Evolutionary conservation across 1,140 invertebrate genomes (phyloP), one percentile per base, ranked within the genome.

Genomic region (Apis cerana): DNA sequence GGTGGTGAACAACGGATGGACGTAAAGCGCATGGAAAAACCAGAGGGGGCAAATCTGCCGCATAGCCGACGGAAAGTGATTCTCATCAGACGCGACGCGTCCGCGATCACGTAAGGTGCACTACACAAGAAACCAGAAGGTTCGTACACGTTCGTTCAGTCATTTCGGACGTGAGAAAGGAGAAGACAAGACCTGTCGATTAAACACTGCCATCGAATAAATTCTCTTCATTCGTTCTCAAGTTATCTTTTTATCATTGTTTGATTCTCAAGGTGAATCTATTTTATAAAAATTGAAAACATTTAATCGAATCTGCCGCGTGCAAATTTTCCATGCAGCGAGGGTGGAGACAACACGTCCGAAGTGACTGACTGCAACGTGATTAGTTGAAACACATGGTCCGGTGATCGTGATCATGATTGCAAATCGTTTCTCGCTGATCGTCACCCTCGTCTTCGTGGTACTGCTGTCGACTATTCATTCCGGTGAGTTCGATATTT

Each of bases 381-480:
- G 70, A 75, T 64, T 78, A n/a, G 56, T 58, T 82, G 61, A 78
- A 80, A 86, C 88, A 89, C 88, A 89, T 89, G 88, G 75, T 87
- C 85, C 88, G 85, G 75, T 86, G 75, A 82, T 86, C 64, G 74
- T 86, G 78, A 89, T 75, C 88, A 89, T 89, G 88, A 89, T 86
- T 75, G 81, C 75, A 84, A 87, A 84, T 12, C 87, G 72, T 75
- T 78, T 89, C 75, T 82, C 85, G 71, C 78, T 72, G 65, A 83
- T 89, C 83, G 77, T 89, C 88, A 78, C 79, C 79, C 76, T 89
- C 67, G 67, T 89, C 83, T 75, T 88, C 62, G 67, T 86, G 71
- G 85, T 89, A 61, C 62, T 89, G 78, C 62, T 84, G 56, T 75
- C 79, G 61, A 74, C 88, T 21, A 62, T 89, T 43, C 67, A 88